These are phyloP conservation scores for Nannoperca obscura DNA, from an alignment of 2,797 vertebrate genomes.

Conservation along the genomic window DNA sequence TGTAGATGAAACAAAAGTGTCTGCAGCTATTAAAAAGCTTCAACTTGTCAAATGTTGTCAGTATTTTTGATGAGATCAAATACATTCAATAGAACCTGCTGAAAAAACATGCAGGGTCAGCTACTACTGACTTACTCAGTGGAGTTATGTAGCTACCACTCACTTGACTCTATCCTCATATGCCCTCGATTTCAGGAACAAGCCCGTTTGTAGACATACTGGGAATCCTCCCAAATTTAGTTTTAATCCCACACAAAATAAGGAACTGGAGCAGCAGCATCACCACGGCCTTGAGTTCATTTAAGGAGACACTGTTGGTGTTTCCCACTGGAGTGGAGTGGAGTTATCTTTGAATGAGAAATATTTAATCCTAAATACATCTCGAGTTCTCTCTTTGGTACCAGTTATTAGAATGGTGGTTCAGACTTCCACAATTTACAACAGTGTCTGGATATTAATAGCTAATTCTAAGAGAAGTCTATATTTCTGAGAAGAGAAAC, in stretches of 20 bases:
- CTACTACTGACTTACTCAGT: neutral
- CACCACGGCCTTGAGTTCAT: conserved; percentile 44
- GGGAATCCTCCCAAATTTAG: conserved; percentile 20
- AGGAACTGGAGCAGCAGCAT: conserved; percentile 37
- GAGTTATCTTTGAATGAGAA: conserved; percentile 33
- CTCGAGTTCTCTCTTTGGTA: conserved; percentile 10
- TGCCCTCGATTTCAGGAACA: conserved; percentile 25
- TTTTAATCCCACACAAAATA: conserved; percentile 45
- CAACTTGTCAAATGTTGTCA: conserved; percentile 37
- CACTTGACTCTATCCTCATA: conserved; percentile 29
- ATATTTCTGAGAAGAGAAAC: neutral
- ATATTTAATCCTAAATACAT: conserved; percentile 31
- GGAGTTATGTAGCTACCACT: conserved; percentile 5
- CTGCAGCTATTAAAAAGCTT: conserved; percentile 28
- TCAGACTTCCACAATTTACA: conserved; percentile 16
- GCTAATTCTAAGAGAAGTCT: conserved; percentile 5
- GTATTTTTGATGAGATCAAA: conserved; percentile 27
- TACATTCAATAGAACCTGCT: conserved; percentile 19
- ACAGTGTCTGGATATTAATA: neutral
- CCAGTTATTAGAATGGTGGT: conserved; percentile 1
- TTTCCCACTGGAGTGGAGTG: conserved; percentile 28
- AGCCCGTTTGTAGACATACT: conserved; percentile 29
- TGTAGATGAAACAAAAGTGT: conserved; percentile 42
- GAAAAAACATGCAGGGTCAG: neutral
- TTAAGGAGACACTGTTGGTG: conserved; percentile 32